These are phyloP conservation scores for Lucilia sericata DNA, from an alignment of 1,140 invertebrate species.

Conservation along the genomic window DNA sequence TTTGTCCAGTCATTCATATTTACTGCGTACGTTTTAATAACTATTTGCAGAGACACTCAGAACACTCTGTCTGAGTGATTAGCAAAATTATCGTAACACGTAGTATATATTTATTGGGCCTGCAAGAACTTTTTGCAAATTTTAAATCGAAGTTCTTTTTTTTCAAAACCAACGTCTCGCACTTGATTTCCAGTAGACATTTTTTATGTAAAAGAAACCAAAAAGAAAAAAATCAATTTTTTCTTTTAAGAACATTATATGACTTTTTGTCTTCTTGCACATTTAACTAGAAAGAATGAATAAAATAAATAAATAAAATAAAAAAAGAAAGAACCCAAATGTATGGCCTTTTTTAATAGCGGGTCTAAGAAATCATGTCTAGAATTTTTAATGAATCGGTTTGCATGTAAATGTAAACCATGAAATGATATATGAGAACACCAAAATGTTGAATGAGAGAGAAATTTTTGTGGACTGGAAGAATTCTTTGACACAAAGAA, in stretches of 20 bases:
- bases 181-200: background rate
- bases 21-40: background rate
- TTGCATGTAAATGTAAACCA: background rate
- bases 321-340: constrained; percentile 13
- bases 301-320: background rate
- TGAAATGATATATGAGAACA: constrained; percentile 33
- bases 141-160: background rate
- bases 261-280: constrained; percentile 10
- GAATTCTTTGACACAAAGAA: background rate
- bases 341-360: constrained; percentile 41
- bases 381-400: constrained; percentile 25
- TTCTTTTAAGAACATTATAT: background rate
- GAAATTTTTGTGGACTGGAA: background rate
- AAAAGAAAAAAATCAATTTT: background rate
- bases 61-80: background rate
- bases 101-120: background rate
- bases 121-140: constrained; percentile 8
- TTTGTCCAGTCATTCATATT: background rate
- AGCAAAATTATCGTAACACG: background rate
- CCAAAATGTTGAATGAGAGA: background rate
- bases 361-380: constrained; percentile 2
- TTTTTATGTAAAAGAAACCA: background rate
- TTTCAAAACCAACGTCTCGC: background rate
- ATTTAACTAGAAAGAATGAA: background rate
- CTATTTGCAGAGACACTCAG: too few species aligned